Base-by-base conservation (phyloP, 2,888 invertebrate species). In the Dryomyza anilis region DNA sequence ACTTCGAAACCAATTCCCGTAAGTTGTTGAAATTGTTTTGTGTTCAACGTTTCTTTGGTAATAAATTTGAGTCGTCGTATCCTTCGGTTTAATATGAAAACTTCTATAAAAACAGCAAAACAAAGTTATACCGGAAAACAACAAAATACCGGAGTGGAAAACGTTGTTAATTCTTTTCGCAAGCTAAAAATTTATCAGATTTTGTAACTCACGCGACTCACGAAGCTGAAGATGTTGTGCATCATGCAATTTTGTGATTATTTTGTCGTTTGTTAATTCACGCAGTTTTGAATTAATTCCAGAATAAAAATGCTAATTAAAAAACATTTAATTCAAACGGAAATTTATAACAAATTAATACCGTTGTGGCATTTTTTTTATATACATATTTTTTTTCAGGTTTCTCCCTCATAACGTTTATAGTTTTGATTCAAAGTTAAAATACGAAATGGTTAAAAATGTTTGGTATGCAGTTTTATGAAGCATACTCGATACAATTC, bases 221-320 rank as follows among this genome's bases (percentile, higher is more conserved):
- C 16, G n/a, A n/a, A n/a, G n/a, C n/a, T n/a, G n/a, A n/a, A n/a
- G 55, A 36, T 55, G 5, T 21, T 36, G 68, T 57, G 63, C 62
- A 67, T 73, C 76, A 78, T 76, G 76, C 76, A 72, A 79, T 73
- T 78, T 73, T 72, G 72, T 66, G 74, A 73, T 78, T 77, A 78
- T 72, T 70, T 67, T 72, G 70, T 74, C 74, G 72, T 73, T 74
- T 74, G 74, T 74, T 73, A 69, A 71, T 68, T 68, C 68, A 67
- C 70, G 68, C 70, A 67, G 67, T 50, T 30, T 56, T 43, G 33
- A n/a, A 36, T 55, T 55, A 25, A 21, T 43, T n/a, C n/a, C n/a
- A n/a, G 16, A 8, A 43, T n/a, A 43, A 43, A 16, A 43, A 16
- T 43, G 43, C 19, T 16, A 43, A 16, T 43, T 16, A 43, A 43